Evolutionary conservation across 2,888 invertebrate species (phyloP).

Genomic region (Drosophila lutescens): DNA sequence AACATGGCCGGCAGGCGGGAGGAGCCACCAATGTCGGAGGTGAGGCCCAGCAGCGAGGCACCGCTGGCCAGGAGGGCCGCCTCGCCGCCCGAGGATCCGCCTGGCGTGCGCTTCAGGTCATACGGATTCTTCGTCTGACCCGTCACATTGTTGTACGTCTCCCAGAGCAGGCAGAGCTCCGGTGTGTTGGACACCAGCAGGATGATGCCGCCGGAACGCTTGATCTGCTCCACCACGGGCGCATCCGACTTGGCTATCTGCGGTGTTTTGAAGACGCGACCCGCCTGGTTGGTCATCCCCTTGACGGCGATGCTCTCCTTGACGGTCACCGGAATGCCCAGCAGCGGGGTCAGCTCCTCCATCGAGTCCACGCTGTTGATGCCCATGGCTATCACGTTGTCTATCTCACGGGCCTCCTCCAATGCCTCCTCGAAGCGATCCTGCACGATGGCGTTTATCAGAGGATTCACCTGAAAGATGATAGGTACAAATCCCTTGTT

Average conservation of each 20-base stretch:
- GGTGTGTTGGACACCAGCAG: constrained; percentile 95
- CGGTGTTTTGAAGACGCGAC: constrained; percentile 86
- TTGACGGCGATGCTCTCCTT: constrained; percentile 92
- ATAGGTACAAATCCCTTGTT: not conserved
- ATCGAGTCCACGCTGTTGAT: constrained; percentile 87
- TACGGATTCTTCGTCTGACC: constrained; percentile 96
- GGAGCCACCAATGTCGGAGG: constrained; percentile 96
- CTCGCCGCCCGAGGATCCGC: constrained; percentile 96
- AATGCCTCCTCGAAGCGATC: constrained; percentile 91
- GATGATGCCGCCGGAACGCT: constrained; percentile 92
- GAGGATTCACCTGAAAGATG: constrained; percentile 88
- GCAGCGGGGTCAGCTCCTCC: constrained; percentile 89
- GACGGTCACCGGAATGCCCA: constrained; percentile 93
- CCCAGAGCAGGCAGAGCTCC: constrained; percentile 96
- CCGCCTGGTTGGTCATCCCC: constrained; percentile 92
- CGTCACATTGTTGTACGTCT: constrained; percentile 93
- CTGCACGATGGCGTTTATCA: constrained; percentile 92
- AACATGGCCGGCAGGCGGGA: constrained; percentile 95
- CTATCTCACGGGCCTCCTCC: constrained; percentile 89
- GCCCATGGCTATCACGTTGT: constrained; percentile 87
- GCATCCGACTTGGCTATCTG: constrained; percentile 90
- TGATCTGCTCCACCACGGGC: constrained; percentile 88
- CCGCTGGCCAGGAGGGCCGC: constrained; percentile 91
- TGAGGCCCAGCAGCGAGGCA: constrained; percentile 92
- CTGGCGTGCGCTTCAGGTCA: constrained; percentile 90